Base-by-base conservation (phyloP, 2,888 invertebrate species). In the Xestoiulus laeticollis region DNA sequence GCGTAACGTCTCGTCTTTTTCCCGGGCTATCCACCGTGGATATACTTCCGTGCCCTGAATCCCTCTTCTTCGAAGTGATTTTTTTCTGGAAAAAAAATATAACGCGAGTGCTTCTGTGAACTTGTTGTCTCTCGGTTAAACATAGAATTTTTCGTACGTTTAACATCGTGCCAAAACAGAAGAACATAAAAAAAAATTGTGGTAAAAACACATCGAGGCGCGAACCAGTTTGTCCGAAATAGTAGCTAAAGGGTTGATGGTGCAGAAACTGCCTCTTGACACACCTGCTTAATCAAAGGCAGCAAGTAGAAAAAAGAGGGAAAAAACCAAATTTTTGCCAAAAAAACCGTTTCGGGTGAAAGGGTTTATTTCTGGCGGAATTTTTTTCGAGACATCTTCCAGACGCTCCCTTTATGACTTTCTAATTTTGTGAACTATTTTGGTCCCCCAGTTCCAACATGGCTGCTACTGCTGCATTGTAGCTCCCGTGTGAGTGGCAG, bases 341-440 rank as follows among this genome's bases (percentile, higher is more conserved):
- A 44, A 14, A 44, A 44, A 44, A 44, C 44, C 44, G 44, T 59
- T 59, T 16, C 22, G 59, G 59, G 22, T 10, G 22, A 59, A 59
- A 22, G 59, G 59, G n/a, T 59, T 59, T 22, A 22, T 59, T 59
- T 22, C 22, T 5, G 22, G 22, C 22, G 22, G 16, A 44, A 16
- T n/a, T n/a, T 59, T 59, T 59, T 59, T 59, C 59, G 59, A 59
- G 59, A 59, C 59, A 59, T 59, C 59, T 59, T 59, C 59, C 59
- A 59, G 59, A 59, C 59, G 59, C 59, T 59, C 59, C 59, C 59
- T 59, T 59, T 59, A 59, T 10, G 59, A 59, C 59, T 59, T 59
- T 59, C 59, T n/a, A 59, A 59, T 59, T 59, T 22, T n/a, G 10
- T 22, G n/a, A 59, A 16, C 59, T 59, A 59, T 59, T 59, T 59